These are phyloP conservation scores for Rhagologus leucostigma DNA, from an alignment of 2,113 vertebrate species.

Conservation along the genomic window DNA sequence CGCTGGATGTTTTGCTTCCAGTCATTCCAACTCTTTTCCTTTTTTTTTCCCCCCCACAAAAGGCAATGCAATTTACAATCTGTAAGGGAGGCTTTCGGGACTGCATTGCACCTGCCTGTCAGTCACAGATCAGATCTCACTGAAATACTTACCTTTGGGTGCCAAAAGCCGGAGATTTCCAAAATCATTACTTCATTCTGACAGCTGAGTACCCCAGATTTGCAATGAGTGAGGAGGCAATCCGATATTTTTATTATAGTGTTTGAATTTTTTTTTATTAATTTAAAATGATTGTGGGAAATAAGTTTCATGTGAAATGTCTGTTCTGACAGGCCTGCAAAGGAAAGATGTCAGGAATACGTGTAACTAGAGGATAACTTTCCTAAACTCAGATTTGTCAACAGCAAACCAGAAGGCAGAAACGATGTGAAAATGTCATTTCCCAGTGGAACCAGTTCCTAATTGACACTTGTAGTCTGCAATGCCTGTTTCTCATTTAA, in stretches of 20 bases:
- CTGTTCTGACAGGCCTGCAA: background rate
- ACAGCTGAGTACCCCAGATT: background rate
- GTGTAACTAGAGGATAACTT: background rate
- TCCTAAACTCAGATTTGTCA: background rate
- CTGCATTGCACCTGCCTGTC: background rate
- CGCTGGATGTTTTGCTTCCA: background rate
- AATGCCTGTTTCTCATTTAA: constrained; percentile 40
- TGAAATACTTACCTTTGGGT: background rate
- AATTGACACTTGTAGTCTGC: constrained; percentile 29
- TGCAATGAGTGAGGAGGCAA: background rate
- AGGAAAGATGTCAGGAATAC: background rate
- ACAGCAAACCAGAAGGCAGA: constrained; percentile 17
- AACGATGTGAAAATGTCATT: constrained; percentile 29
- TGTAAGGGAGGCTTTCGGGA: background rate
- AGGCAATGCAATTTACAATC: background rate
- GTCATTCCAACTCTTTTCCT: background rate
- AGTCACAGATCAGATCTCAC: background rate
- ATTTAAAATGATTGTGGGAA: background rate
- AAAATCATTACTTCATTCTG: background rate
- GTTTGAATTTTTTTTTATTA: background rate
- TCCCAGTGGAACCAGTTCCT: constrained; percentile 16
- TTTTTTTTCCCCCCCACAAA: accelerated
- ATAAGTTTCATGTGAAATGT: background rate
- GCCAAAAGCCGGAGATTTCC: background rate
- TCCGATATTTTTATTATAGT: background rate